Evolutionary conservation across 2,888 invertebrate species (phyloP).

Genomic region (Ichneumoninae sp.): DNA sequence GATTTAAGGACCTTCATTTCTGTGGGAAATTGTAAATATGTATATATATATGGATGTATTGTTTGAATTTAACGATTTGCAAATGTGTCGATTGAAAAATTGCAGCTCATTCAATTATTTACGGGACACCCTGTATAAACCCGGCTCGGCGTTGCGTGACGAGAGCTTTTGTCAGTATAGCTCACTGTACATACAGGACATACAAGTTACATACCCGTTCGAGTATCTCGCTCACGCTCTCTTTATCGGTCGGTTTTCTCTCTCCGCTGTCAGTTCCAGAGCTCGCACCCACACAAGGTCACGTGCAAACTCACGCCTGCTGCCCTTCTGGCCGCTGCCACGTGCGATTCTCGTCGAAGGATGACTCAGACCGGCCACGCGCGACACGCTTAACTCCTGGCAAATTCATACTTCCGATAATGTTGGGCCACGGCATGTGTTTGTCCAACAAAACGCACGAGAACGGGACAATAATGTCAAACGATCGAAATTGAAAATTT

Average conservation of each 20-base stretch:
- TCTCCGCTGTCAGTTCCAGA: conserved; percentile 47
- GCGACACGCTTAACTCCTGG: conserved; percentile 57
- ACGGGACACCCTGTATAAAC: conserved; percentile 38
- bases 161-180: conserved; percentile 52
- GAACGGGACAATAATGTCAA: conserved; percentile 2
- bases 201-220: conserved; percentile 49
- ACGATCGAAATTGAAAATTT: background rate
- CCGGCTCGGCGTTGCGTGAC: conserved; percentile 51
- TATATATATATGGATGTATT: background rate
- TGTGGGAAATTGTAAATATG: background rate
- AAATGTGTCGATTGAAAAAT: background rate
- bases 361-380: conserved; percentile 59
- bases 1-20: background rate
- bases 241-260: conserved; percentile 35
- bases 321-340: conserved; percentile 52
- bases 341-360: conserved; percentile 60
- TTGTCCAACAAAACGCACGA: conserved; percentile 49
- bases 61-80: background rate
- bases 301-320: conserved; percentile 59
- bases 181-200: conserved; percentile 33
- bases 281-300: conserved; percentile 58
- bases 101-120: background rate
- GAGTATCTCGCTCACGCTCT: conserved; percentile 19
- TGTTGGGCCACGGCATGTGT: conserved; percentile 42
- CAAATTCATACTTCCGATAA: conserved; percentile 60